A percentile compares a stretch with the other conserved stretches of the same genome.
Conservation (phyloP, 2,113 vertebrate species). For the Caranx melampygus region DNA sequence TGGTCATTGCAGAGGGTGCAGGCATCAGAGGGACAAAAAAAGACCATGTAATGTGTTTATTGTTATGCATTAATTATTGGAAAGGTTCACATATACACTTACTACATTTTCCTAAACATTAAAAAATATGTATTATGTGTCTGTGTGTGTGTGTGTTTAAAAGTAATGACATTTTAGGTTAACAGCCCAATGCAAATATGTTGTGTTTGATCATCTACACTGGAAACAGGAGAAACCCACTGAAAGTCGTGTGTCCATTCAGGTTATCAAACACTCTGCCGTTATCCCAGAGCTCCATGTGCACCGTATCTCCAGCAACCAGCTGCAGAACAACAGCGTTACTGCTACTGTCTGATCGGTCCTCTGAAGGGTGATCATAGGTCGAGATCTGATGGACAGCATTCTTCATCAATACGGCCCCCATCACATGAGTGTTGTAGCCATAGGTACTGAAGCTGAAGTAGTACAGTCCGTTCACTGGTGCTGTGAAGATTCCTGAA, state of each 20-base stretch:
- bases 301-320: constrained; percentile 25
- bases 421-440: constrained; percentile 43
- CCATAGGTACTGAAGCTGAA: constrained; percentile 60
- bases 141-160: too few species aligned
- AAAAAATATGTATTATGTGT: background rate
- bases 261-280: constrained; percentile 49
- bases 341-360: constrained; percentile 34
- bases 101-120: background rate
- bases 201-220: constrained; percentile 7
- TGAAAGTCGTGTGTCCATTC: constrained; percentile 64
- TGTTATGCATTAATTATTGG: background rate
- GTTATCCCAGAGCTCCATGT: constrained; percentile 46
- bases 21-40: background rate
- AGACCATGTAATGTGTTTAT: background rate
- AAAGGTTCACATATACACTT: background rate
- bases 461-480: constrained; percentile 50
- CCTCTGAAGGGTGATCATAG: background rate
- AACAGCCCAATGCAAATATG: background rate
- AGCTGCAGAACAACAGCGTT: constrained; percentile 42
- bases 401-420: constrained; percentile 52
- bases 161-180: background rate
- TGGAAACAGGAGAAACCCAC: constrained; percentile 54
- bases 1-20: background rate
- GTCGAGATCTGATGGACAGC: constrained; percentile 23
- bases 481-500: constrained; percentile 67